Base-by-base conservation (phyloP, 2,113 vertebrate species). In the Vanacampus margaritifer region DNA sequence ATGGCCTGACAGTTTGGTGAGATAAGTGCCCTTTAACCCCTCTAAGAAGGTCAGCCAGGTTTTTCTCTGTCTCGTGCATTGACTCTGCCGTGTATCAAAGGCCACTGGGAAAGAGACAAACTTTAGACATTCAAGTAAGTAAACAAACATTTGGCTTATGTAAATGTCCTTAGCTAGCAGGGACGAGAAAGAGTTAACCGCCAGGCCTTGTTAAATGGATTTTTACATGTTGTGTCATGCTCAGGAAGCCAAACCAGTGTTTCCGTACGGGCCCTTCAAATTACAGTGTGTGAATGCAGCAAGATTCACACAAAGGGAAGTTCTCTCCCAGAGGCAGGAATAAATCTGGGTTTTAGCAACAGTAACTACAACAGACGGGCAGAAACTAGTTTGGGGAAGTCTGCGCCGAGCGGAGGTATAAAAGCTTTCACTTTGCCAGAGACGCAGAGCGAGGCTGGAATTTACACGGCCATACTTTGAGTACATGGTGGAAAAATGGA, bases 281-380 rank as follows among this genome's bases (percentile, higher is more conserved):
- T 91, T 84, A 89, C 73, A 79, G 86, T 79, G 67, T 75, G 80
- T 21, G 61, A 73, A 74, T 36, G 73, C 69, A 72, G 67, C 35
- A 8, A 62, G 63, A 78, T 70, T 74, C 75, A 64, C 81, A 84
- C 85, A 86, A 84, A 90, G 88, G 86, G 84, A 91, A 89, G 76
- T 78, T 90, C 89, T 86, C 78, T 87, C 83, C 83, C 80, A 59
- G 78, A 71, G 87, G 90, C 85, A 74, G 79, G 82, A 87, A 82
- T 74, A 78, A 77, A 80, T 65, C 35, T 3, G 50, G 68, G 84
- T 91, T 92, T 92, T 92, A 91, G 91, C 91, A 92, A 93, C 92
- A 79, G 92, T 93, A 87, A 90, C 92, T 90, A 93, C 88, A 93
- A 91, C 91, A 92, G 79, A 87, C 80, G 41, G 64, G 72, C 86